Base-by-base conservation (phyloP, 1,140 invertebrate species). In the Cotesia typhae region DNA sequence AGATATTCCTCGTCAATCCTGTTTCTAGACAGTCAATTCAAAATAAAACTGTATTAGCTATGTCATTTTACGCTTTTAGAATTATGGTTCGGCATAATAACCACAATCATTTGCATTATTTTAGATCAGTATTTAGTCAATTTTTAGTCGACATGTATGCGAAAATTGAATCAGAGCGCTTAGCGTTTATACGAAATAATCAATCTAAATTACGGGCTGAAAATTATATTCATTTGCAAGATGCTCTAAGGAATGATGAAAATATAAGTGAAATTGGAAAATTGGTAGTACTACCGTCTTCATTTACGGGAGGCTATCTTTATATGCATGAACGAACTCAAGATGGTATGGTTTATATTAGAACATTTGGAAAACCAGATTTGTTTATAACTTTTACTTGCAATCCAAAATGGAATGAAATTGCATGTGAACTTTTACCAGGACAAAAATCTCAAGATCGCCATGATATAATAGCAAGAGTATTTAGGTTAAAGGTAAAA, bases 401-500 rank as follows among this genome's bases (percentile, higher is more conserved):
- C n/a, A 38, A 38, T 63, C 55, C 55, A 20, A 59, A 59, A 20
- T 87, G 85, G 82, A 10, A 65, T 4, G 84, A 89, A 74, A 87
- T 89, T 9, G 61, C 51, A 64, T 53, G 78, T 35, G 63, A 76
- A 7, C 73, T 88, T 10, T 36, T 79, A 3, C 69, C 66, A 53
- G 77, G 79, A 1, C 81, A 87, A 79, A 71, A 47, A 61, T 7
- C 79, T 2, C 36, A 71, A 17, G 81, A 88, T 79, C 52, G 86
- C 17, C 84, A 85, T 51, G 87, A 89, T 76, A 79, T 89, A 28
- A 76, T 86, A 17, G 76, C 83, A 4, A 59, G 85, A 52, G 88
- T 89, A 9, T 90, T 89, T 74, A 74, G 80, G 35, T 67, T 83
- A 51, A 89, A 89, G 76, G 37, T 85, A 4, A 82, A 85, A 65